phyloP scores from a whole-genome alignment of 2,113 vertebrate genomes.

The Tamias sibiricus region DNA sequence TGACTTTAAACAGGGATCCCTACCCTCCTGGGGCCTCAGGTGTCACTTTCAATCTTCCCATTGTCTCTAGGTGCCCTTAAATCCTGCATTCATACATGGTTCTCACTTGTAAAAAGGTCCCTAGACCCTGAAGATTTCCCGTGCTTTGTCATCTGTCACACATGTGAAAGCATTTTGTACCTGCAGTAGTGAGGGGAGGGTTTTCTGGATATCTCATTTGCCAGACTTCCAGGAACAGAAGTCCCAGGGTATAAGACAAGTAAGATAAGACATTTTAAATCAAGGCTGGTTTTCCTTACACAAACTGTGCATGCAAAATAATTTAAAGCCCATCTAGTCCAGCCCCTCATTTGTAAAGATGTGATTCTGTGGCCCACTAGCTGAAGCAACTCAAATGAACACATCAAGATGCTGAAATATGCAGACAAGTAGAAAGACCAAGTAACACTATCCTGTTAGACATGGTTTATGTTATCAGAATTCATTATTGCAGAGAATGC shows the following conservation, averaged over 20 bases:
- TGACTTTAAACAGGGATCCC: background rate
- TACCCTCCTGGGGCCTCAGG: background rate
- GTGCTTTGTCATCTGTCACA: background rate
- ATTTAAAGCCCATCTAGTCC: background rate
- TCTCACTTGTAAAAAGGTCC: background rate
- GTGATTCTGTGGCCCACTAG: background rate
- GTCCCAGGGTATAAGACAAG: background rate
- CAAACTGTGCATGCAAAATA: constrained; percentile 11
- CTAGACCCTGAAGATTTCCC: background rate
- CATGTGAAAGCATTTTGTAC: background rate
- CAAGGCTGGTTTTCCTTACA: background rate
- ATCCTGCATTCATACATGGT: background rate
- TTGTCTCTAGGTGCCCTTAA: too few species aligned
- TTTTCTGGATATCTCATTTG: background rate
- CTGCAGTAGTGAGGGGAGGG: background rate
- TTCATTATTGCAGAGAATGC: constrained; percentile 13
- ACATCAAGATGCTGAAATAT: background rate
- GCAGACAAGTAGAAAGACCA: background rate
- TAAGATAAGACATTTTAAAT: background rate
- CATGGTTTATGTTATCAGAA: background rate
- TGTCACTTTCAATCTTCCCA: background rate
- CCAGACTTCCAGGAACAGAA: background rate
- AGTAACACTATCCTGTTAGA: background rate
- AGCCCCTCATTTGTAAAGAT: background rate
- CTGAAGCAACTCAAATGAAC: background rate